A percentile compares a stretch with the other conserved stretches of the same genome.
Evolutionary conservation across 2,888 invertebrate species (phyloP).

Genomic region (Poecilus cupreus): DNA sequence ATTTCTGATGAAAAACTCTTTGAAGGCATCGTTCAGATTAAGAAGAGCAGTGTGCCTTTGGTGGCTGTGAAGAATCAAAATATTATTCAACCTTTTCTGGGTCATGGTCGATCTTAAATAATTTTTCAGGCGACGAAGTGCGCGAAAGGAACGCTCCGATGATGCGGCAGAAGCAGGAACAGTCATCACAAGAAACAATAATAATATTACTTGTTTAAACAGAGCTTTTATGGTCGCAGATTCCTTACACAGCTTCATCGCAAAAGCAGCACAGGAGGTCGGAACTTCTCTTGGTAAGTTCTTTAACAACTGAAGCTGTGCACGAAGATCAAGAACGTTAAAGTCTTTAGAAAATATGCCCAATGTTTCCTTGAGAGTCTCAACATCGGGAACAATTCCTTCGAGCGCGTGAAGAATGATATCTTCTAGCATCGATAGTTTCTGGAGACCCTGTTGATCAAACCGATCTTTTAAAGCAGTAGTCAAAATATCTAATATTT

Average conservation of each 20-base stretch:
- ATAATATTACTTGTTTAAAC: not conserved
- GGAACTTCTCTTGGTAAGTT: not conserved
- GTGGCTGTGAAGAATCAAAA: not conserved
- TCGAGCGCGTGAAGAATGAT: not conserved
- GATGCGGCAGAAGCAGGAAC: conserved; percentile 12
- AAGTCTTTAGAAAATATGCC: not conserved
- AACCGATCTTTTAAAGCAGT: conserved; percentile 18
- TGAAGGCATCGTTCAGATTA: too few relatives aligned
- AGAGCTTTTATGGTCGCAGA: not conserved
- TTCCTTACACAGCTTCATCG: not conserved
- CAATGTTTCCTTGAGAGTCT: not conserved
- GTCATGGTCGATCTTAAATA: conserved; percentile 2
- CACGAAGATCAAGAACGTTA: not conserved
- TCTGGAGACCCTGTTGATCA: not conserved
- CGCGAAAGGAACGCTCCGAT: not conserved
- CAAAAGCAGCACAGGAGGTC: not conserved
- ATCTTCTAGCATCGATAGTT: not conserved
- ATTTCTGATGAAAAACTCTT: not conserved
- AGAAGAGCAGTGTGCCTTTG: not conserved
- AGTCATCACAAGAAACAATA: not conserved
- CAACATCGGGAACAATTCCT: not conserved
- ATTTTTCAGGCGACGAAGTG: too few relatives aligned
- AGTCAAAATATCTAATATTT: conserved; percentile 27
- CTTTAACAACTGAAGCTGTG: not conserved
- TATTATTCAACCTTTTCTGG: too few relatives aligned